Base-by-base conservation (phyloP, 2,888 invertebrate genomes). In the Choreutis nemorana region DNA sequence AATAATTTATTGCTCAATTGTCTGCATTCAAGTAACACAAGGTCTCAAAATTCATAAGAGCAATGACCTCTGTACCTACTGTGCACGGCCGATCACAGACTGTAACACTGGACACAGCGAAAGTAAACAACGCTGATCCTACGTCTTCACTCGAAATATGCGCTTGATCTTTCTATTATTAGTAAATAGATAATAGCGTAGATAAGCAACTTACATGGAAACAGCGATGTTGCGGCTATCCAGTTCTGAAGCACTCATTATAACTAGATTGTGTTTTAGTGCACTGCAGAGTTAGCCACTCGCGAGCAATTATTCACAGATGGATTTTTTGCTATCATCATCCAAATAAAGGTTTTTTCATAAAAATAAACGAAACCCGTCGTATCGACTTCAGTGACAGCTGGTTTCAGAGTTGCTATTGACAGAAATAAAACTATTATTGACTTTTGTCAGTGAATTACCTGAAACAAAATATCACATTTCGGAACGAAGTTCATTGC, bases 141-240 rank as follows among this genome's bases (percentile, higher is more conserved):
- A 25, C 32, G 35, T 40, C 31, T 44, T 48, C 40, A 41, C 43
- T 51, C 40, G 43, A 49, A 34, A 50, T 45, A 55, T 49, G 42
- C 51, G 47, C 45, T 49, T 49, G 44, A 48, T 50, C 41, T 40
- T 50, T 48, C 63, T 64, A 55, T 55, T 60, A 48, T 60, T 61
- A 60, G 60, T 48, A 48, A 48, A 60, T 55, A 58, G 50, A n/a
- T n/a, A n/a, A n/a, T n/a, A n/a, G n/a, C n/a, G n/a, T n/a, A n/a
- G n/a, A n/a, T n/a, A n/a, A n/a, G n/a, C n/a, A n/a, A n/a, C 77
- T 72, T 50, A 78, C 78, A 78, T 75, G 48, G 77, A 68, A 55
- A 78, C 49, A 45, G 72, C 62, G 45, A 77, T 66, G 53, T 71
- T 77, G 37, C 78, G 73, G 55, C 57, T 75, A 40, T 78, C 78